A percentile compares a stretch with the other conserved stretches of the same genome.
These are phyloP conservation scores for Drosophila neocordata DNA, from an alignment of 1,140 invertebrate species.

Conservation along the genomic window DNA sequence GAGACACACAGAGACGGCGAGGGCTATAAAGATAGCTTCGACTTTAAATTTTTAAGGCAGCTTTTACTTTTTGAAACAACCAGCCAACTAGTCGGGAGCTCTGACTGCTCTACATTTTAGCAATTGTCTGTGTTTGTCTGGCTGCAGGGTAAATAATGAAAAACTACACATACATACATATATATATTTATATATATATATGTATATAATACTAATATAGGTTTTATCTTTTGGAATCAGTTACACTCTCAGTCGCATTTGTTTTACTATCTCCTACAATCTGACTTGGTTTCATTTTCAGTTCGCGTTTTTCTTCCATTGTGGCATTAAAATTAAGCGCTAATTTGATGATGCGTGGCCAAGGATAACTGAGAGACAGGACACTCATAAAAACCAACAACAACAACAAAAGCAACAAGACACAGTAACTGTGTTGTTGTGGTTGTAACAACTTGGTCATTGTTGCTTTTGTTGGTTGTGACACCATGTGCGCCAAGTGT, in stretches of 20 bases:
- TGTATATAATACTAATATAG: conserved; percentile 49
- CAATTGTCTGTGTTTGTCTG: conserved; percentile 62
- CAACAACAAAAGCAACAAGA: conserved; percentile 11
- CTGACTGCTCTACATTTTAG: conserved; percentile 66
- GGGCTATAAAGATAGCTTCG: conserved; percentile 27
- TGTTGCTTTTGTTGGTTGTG: conserved; percentile 54
- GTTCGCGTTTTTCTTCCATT: conserved; percentile 38
- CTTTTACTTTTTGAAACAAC: conserved; percentile 61
- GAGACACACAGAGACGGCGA: neutral
- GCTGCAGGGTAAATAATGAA: conserved; percentile 27
- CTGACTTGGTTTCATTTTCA: conserved; percentile 18
- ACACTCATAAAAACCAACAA: conserved; percentile 58
- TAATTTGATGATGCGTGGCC: conserved; percentile 54
- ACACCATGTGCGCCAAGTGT: conserved; percentile 77
- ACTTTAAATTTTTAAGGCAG: conserved; percentile 51
- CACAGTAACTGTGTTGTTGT: conserved; percentile 37
- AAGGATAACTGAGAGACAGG: conserved; percentile 44
- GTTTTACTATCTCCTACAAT: conserved; percentile 43
- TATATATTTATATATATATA: conserved; percentile 46
- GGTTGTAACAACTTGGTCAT: conserved; percentile 43
- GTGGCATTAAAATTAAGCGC: conserved; percentile 65
- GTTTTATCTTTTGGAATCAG: conserved; percentile 56
- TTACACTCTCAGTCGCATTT: conserved; percentile 1
- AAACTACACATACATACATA: conserved; percentile 21
- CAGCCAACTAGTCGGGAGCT: neutral